phyloP scores from a whole-genome alignment of 2,113 vertebrate genomes.

The Pachycephala philippinensis region DNA sequence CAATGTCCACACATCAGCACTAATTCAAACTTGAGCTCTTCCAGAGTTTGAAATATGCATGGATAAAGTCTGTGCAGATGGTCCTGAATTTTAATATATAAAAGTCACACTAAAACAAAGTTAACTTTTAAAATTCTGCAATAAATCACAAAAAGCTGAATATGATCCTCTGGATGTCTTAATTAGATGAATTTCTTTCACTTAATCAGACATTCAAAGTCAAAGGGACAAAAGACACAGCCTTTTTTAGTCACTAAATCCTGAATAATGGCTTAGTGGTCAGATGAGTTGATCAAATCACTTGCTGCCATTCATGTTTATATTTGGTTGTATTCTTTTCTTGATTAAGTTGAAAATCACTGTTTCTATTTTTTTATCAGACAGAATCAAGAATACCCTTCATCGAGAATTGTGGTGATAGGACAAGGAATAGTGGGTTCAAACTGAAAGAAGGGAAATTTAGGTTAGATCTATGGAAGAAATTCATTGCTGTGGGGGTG shows the following conservation, averaged over 20 bases:
- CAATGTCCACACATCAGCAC: conserved; percentile 69
- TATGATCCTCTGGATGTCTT: conserved; percentile 57
- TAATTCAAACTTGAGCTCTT: conserved; percentile 70
- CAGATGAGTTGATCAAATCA: neutral
- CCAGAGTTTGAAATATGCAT: conserved; percentile 70
- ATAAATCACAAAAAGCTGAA: conserved; percentile 65
- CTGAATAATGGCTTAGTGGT: neutral
- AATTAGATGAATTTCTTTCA: conserved; percentile 62
- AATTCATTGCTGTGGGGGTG: neutral
- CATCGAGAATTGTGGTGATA: neutral
- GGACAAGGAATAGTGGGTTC: neutral
- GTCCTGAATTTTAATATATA: conserved; percentile 67
- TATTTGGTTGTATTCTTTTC: neutral
- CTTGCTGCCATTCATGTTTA: neutral
- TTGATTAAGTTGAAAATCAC: neutral
- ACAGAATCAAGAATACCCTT: neutral
- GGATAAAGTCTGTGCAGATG: conserved; percentile 58
- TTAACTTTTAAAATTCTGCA: conserved; percentile 66
- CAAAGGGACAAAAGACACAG: conserved; percentile 42
- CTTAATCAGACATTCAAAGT: conserved; percentile 54
- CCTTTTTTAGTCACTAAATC: neutral
- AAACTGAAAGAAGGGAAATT: neutral
- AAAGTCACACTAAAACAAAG: conserved; percentile 68
- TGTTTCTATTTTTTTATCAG: neutral
- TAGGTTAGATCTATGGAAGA: neutral